Evolutionary conservation across 1,140 invertebrate genomes (phyloP).

Genomic region (Sarcophaga bullata): DNA sequence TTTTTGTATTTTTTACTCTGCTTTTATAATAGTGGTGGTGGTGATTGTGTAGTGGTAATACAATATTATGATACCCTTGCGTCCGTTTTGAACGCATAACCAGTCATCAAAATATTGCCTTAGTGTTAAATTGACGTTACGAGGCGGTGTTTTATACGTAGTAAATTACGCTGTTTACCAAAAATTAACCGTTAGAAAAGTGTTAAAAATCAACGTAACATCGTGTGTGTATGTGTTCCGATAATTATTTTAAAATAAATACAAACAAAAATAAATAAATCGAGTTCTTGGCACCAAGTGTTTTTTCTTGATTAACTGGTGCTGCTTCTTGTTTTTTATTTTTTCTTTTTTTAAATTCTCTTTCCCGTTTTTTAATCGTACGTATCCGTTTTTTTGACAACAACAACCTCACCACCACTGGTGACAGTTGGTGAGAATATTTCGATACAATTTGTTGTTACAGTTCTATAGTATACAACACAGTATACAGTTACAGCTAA

Average conservation of each 20-base stretch:
- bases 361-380: slow-evolving; percentile 21
- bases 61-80: slow-evolving; percentile 32
- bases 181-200: not conserved
- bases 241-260: slow-evolving; percentile 17
- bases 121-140: slow-evolving; percentile 45
- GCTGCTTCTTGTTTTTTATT: not conserved
- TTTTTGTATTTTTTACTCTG: not conserved
- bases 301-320: not conserved
- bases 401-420: not conserved
- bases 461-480: not conserved
- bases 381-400: slow-evolving; percentile 6
- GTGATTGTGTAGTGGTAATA: slow-evolving; percentile 34
- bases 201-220: not conserved
- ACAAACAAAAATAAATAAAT: slow-evolving; percentile 30
- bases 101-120: slow-evolving; percentile 41
- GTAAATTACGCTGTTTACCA: not conserved
- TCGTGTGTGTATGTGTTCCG: not conserved
- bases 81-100: slow-evolving; percentile 40
- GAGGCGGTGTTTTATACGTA: slow-evolving; percentile 40
- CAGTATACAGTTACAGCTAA: not conserved
- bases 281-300: slow-evolving; percentile 27
- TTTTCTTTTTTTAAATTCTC: not conserved
- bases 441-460: slow-evolving; percentile 41
- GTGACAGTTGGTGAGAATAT: slow-evolving; percentile 9
- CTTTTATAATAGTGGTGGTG: slow-evolving; percentile 13